Base-by-base conservation (phyloP, 2,797 vertebrate genomes). In the Acestrorhynchus altus region DNA sequence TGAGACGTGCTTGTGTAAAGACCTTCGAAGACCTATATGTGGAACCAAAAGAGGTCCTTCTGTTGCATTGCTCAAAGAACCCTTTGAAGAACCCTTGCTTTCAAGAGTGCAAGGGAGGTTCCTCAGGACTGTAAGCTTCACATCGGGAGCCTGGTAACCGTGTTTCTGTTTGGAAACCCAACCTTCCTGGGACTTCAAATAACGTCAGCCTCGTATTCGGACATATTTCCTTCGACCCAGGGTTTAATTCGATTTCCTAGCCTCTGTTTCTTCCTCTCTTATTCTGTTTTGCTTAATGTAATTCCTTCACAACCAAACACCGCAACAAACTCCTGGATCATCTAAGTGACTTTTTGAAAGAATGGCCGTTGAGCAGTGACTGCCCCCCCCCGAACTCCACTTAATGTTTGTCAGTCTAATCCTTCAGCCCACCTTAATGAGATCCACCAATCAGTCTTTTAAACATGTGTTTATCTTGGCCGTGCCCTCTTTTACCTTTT, bases 391-490 rank as follows among this genome's bases (percentile, higher is more conserved):
- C 31, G 6, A 10, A 20, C 42, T 26, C 8, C 9, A 42, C 35
- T 47, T 47, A 47, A 46, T 24, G 42, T 47, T 42, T 42, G 35
- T 1, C 26, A 35, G 40, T 66, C 52, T 72, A 66, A 72, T 72
- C 60, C 76, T 59, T 51, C 39, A 2, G 47, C 49, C 39, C 60
- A 56, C 35, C 51, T 60, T 51, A 66, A 49, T n/a, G 66, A 59
- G 42, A 67, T 79, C 68, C 18, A 35, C 9, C 56, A n/a, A 15
- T 49, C 47, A 40, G 39, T 52, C 44, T 16, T 59, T 46, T 35
- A 59, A 77, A 61, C 44, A 65, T 67, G 28, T 52, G 54, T 79
- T 79, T 79, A 74, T 79, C 64, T 74, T 42, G 1, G 10, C 31
- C 42, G 60, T 61, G 39, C 63, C 77, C 13, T 49, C 42, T 59